A percentile compares a stretch with the other conserved stretches of the same genome.
Evolutionary conservation across 2,888 invertebrate species (phyloP).

Genomic region (Drosophila helvetica): DNA sequence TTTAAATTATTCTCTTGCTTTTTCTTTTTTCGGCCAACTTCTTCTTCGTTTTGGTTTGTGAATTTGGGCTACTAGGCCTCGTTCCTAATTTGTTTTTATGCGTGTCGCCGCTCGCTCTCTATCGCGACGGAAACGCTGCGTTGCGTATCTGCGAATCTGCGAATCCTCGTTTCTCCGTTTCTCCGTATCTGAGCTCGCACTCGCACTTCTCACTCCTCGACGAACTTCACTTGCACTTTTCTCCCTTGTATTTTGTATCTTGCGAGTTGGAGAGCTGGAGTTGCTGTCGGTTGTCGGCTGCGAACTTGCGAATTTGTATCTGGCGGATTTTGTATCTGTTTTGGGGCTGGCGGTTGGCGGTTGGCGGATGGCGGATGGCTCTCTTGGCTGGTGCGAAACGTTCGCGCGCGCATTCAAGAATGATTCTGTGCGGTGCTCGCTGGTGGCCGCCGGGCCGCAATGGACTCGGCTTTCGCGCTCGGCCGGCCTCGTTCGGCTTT

Average conservation of each 20-base stretch:
- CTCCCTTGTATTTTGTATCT: background rate
- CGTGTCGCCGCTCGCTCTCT: slow-evolving; percentile 5
- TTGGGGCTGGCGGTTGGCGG: slow-evolving; percentile 22
- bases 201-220: slow-evolving; percentile 18
- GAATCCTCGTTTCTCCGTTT: background rate
- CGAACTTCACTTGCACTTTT: slow-evolving; percentile 74
- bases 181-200: background rate
- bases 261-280: slow-evolving; percentile 26
- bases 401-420: slow-evolving; percentile 84
- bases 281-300: slow-evolving; percentile 13
- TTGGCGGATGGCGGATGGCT: slow-evolving; percentile 13
- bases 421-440: slow-evolving; percentile 80
- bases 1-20: slow-evolving; percentile 66
- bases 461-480: slow-evolving; percentile 38
- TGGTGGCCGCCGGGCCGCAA: slow-evolving; percentile 56
- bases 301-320: slow-evolving; percentile 33
- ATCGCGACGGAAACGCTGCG: slow-evolving; percentile 4
- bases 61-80: slow-evolving; percentile 80
- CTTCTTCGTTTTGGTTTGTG: slow-evolving; percentile 42
- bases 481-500: slow-evolving; percentile 45
- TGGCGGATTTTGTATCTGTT: slow-evolving; percentile 26
- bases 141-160: background rate
- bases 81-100: slow-evolving; percentile 69
- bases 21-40: slow-evolving; percentile 34
- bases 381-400: slow-evolving; percentile 72